A percentile compares a stretch with the other conserved stretches of the same genome.
phyloP scores from a whole-genome alignment of 2,113 vertebrate species.

The Sander vitreus region DNA sequence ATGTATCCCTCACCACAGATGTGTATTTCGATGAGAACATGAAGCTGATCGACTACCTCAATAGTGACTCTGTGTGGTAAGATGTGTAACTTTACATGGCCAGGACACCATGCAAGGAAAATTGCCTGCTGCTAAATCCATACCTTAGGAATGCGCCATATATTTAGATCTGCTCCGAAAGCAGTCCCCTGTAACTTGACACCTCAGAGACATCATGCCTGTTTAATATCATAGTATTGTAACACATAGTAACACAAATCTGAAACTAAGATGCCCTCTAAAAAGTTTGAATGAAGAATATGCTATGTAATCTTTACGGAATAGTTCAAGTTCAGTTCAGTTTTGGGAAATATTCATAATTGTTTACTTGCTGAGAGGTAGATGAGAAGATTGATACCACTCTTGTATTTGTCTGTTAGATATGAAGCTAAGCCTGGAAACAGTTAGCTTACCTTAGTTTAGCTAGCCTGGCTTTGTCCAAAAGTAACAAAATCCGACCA shows the following conservation, averaged over 20 bases:
- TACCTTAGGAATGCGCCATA: constrained; percentile 35
- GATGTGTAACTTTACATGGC: constrained; percentile 38
- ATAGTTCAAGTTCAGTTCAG: no score
- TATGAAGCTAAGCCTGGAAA: background rate
- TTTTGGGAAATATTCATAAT: background rate
- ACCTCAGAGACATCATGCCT: constrained; percentile 2
- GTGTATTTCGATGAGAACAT: constrained; percentile 92
- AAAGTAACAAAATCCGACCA: background rate
- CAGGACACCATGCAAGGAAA: background rate
- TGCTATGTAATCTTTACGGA: background rate
- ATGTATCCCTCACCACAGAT: constrained; percentile 93
- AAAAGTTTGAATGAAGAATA: background rate
- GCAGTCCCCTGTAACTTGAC: constrained; percentile 24
- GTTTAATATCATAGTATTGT: no score
- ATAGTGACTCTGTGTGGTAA: constrained; percentile 93
- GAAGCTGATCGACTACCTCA: constrained; percentile 88
- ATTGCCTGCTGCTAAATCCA: constrained; percentile 15
- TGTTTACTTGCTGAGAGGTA: background rate
- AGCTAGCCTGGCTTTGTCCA: background rate
- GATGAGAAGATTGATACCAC: background rate
- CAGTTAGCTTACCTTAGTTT: background rate
- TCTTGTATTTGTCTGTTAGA: background rate
- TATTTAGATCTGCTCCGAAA: constrained; percentile 46
- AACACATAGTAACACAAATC: background rate
- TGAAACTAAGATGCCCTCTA: background rate